Evolutionary conservation across 1,140 invertebrate species (phyloP), one percentile per base, ranked within the genome.

Genomic region (Metopolophium dirhodum): DNA sequence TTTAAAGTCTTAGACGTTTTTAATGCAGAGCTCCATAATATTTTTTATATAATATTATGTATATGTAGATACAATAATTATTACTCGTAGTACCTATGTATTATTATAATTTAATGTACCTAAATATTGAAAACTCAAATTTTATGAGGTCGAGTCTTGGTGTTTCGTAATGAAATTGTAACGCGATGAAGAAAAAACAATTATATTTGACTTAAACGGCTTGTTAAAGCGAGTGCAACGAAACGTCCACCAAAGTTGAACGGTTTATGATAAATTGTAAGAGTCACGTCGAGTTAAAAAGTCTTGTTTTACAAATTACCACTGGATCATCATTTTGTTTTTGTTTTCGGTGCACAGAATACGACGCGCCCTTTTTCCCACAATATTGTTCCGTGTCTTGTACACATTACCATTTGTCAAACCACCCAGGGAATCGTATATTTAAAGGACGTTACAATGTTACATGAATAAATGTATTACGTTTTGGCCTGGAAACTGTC

Each of bases 391-490:
- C 30, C 30, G n/a, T 23, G 49, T 90, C 49, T 23, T 22, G 61
- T 57, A 57, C 47, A 89, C 87, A 51, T 89, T 89, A 51, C 26
- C n/a, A 89, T 89, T 89, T 89, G 87, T 89, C 87, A 89, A 89
- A 89, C 49, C 18, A 90, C 30, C 37, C 35, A 18, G 47, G 35
- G 35, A 90, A 90, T 90, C 20, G 54, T 90, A 90, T 57, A 90
- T 90, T 90, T 90, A 90, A 54, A 54, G n/a, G 87, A 51, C 49
- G 51, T 49, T n/a, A 54, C 7, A 51, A 89, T 37, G 35, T 49
- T 51, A 41, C 88, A 90, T 57, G 88, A 90, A 90, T 89, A 89
- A 89, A 89, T 89, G 87, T 90, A 90, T 90, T 90, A 57, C 88
- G n/a, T 57, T 51, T 57, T 41, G 88, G 88, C 35, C 51, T 51